Conservation (phyloP, 37 sponge, comb jelly and placozoan species). For the Eunapius fragilis region DNA sequence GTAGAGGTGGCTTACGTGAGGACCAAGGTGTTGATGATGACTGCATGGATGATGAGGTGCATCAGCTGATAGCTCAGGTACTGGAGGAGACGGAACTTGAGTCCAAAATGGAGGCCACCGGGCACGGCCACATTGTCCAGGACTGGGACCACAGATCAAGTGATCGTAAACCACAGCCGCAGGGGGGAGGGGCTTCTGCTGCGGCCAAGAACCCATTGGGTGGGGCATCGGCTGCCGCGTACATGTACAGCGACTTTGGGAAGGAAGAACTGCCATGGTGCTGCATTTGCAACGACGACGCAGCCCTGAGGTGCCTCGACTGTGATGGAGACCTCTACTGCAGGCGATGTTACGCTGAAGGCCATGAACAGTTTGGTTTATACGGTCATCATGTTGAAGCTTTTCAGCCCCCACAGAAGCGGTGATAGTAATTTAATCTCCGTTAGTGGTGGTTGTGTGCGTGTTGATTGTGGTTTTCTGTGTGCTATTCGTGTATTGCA, state of each 20-base stretch:
- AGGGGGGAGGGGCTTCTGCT: neutral
- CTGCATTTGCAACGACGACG: conserved; percentile 93
- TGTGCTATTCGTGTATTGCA: neutral
- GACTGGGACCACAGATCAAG: neutral
- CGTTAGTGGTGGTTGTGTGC: neutral
- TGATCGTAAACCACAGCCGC: neutral
- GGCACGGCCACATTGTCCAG: conserved; percentile 14
- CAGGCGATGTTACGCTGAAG: conserved; percentile 85
- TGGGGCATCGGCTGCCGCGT: neutral
- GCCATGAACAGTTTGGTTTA: conserved; percentile 87
- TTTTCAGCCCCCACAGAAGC: conserved; percentile 21
- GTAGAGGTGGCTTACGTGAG: neutral
- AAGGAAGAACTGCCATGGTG: conserved; percentile 94
- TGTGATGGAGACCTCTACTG: conserved; percentile 96
- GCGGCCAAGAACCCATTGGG: neutral
- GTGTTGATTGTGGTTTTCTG: neutral
- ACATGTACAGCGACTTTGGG: conserved; percentile 22
- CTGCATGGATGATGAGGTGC: conserved; percentile 47
- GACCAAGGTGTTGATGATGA: neutral
- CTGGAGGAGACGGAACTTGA: conserved; percentile 71
- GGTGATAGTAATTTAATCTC: neutral
- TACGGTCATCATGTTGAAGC: conserved; percentile 69
- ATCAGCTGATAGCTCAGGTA: conserved; percentile 63
- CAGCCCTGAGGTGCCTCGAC: conserved; percentile 79
- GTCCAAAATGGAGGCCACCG: conserved; percentile 53